Conservation (phyloP, 1,140 invertebrate genomes). For the Oncopodura yosiiana region DNA sequence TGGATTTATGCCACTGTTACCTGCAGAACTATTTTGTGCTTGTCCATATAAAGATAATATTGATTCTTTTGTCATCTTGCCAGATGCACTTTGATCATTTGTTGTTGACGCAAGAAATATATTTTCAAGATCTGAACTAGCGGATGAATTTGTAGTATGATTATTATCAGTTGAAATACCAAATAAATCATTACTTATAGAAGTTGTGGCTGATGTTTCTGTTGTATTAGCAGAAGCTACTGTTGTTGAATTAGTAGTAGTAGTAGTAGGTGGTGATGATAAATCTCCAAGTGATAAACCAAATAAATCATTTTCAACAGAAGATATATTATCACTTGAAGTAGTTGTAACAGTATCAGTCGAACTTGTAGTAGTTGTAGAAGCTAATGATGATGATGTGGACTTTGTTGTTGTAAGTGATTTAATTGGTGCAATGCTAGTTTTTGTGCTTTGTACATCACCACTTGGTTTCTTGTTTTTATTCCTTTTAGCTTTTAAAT, state of each 20-base stretch:
- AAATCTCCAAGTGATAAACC: no score
- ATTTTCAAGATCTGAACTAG: conserved; percentile 53
- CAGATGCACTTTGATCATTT: conserved; percentile 41
- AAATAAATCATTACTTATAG: conserved; percentile 39
- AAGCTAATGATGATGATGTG: conserved; percentile 54
- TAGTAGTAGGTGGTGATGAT: no score
- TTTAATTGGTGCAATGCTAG: no score
- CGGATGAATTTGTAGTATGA: conserved; percentile 26
- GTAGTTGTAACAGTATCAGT: background rate
- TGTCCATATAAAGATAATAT: conserved; percentile 72
- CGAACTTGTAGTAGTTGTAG: conserved; percentile 43
- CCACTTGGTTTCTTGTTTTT: conserved; percentile 56
- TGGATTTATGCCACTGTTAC: background rate
- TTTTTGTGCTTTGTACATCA: no score
- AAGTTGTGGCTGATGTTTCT: conserved; percentile 28
- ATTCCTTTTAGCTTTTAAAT: conserved; percentile 59
- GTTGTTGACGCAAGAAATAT: background rate
- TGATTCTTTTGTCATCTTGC: conserved; percentile 79
- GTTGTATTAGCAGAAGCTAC: conserved; percentile 21
- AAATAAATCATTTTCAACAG: no score
- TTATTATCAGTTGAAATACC: conserved; percentile 4
- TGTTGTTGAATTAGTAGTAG: no score
- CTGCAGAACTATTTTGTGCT: background rate
- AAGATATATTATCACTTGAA: no score
- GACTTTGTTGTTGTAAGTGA: conserved; percentile 50